Evolutionary conservation across 1,140 invertebrate genomes (phyloP), one percentile per base, ranked within the genome.

Genomic region (Drosophila jambulina): DNA sequence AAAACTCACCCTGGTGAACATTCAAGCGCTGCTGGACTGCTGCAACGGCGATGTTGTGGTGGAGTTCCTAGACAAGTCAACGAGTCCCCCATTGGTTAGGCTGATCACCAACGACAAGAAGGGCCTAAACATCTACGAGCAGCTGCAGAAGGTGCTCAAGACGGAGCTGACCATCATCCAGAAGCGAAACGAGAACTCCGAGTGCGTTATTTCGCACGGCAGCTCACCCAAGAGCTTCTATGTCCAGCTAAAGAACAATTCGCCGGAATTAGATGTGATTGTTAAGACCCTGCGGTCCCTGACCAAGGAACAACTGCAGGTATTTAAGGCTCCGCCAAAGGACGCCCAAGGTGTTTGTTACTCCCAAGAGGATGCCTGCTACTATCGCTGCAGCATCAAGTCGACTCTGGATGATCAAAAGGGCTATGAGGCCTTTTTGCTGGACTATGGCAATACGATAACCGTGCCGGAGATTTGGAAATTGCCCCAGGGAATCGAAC

Each of bases 371-470:
- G 95, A 96, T 87, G 94, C 94, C n/a, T 93, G 93, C 15, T 96
- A 95, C 94, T 96, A 96, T 84, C 93, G 96, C 62, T 96, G 95
- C 0, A 93, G 94, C 77, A 94, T 96, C 21, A 92, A 95, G 36
- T 93, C 94, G 2, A 93, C 95, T 40, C 93, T 94, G 10, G 94
- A 94, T 5, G 94, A 94, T 27, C 36, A 59, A 17, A 72, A 76
- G 25, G 95, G 94, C 21, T 94, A 93, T 3, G 95, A 96, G 93
- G 95, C 96, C 2, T 91, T 95, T 10, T 95, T 96, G 78, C 94
- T 96, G 87, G 96, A 97, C 93, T 96, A 96, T 83, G 96, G 96
- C 23, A 96, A 96, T 91, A 94, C 94, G 0, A 94, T 95, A 15
- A 92, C 93, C 4, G 93, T 94, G 0, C 94, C 93, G 17, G 93